Evolutionary conservation across 2,888 invertebrate species (phyloP).

Genomic region (Cremastobaeus sp.): DNA sequence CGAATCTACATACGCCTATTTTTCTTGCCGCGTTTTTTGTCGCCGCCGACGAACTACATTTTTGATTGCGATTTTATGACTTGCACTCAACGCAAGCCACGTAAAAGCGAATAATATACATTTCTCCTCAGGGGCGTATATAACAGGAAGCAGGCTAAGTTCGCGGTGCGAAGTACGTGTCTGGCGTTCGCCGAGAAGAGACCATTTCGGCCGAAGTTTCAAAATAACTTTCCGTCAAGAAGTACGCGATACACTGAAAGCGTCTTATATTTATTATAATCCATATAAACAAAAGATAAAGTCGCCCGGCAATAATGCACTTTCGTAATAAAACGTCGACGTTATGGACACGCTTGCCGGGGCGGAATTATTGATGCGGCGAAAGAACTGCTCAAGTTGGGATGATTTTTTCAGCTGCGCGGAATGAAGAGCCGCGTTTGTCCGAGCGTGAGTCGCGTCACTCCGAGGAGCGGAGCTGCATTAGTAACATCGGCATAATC

Average conservation of each 20-base stretch:
- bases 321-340: slow-evolving; percentile 45
- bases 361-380: slow-evolving; percentile 1
- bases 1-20: slow-evolving; percentile 33
- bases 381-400: too few relatives aligned
- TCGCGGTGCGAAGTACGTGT: slow-evolving; percentile 55
- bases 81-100: slow-evolving; percentile 47
- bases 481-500: slow-evolving; percentile 30
- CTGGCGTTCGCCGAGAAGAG: slow-evolving; percentile 35
- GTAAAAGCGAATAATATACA: slow-evolving; percentile 57
- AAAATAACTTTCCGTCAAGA: slow-evolving; percentile 48
- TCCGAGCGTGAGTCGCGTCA: too few relatives aligned
- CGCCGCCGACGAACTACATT: slow-evolving; percentile 21
- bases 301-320: slow-evolving; percentile 45
- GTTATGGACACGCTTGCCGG: slow-evolving; percentile 10
- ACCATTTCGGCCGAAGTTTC: slow-evolving; percentile 51
- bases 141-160: slow-evolving; percentile 49
- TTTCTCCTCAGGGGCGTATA: slow-evolving; percentile 56
- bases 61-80: slow-evolving; percentile 59
- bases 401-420: background rate
- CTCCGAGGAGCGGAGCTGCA: slow-evolving; percentile 11
- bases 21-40: slow-evolving; percentile 6
- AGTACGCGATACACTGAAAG: slow-evolving; percentile 42
- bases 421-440: too few relatives aligned
- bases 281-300: slow-evolving; percentile 51
- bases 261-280: slow-evolving; percentile 56